Conservation (phyloP, 2,888 invertebrate species). For the Pammene fasciana region DNA sequence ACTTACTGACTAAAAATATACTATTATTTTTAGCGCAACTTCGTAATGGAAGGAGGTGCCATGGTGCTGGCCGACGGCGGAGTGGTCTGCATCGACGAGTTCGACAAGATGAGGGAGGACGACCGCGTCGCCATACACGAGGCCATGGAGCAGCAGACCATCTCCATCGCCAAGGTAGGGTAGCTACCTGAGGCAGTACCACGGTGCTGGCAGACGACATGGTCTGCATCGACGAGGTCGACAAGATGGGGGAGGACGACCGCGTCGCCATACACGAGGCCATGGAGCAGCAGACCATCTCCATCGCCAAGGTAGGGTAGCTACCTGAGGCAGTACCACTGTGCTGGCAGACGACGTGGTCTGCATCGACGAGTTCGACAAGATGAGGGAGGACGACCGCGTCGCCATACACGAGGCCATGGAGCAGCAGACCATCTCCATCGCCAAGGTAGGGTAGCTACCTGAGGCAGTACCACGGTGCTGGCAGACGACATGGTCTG, state of each 20-base stretch:
- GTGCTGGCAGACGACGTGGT: too few relatives aligned
- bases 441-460: conserved; percentile 85
- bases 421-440: conserved; percentile 99
- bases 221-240: conserved; percentile 99
- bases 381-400: conserved; percentile 99
- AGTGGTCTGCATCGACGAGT: conserved; percentile 99
- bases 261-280: conserved; percentile 99
- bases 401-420: conserved; percentile 99
- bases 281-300: conserved; percentile 99
- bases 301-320: conserved; percentile 93
- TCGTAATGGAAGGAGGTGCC: conserved; percentile 99
- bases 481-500: too few relatives aligned
- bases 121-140: conserved; percentile 99
- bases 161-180: conserved; percentile 96
- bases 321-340: too few relatives aligned
- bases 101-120: conserved; percentile 99
- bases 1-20: too few relatives aligned
- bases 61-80: conserved; percentile 99
- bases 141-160: conserved; percentile 99
- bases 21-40: conserved; percentile 91
- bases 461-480: too few relatives aligned
- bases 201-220: conserved; percentile 88
- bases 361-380: conserved; percentile 97
- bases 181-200: too few relatives aligned
- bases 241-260: conserved; percentile 99